These are phyloP conservation scores for Limnephilus rhombicus DNA, from an alignment of 2,888 invertebrate species.

Conservation along the genomic window DNA sequence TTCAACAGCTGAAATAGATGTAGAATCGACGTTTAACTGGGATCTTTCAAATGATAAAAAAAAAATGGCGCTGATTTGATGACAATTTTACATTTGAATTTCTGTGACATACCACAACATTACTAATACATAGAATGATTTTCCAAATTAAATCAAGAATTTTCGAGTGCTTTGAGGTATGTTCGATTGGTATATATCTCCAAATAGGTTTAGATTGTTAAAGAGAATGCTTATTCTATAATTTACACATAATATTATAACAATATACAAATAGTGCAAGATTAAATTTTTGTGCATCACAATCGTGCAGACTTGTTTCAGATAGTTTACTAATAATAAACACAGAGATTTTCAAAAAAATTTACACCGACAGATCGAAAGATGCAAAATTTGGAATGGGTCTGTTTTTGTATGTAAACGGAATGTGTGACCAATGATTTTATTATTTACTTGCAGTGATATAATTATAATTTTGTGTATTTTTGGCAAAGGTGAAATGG, in stretches of 20 bases:
- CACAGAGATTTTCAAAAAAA: conserved; percentile 28
- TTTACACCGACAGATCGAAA: conserved; percentile 34
- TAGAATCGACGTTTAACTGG: too few relatives aligned
- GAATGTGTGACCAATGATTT: not conserved
- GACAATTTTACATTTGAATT: too few relatives aligned
- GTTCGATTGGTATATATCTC: not conserved
- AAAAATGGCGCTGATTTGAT: too few relatives aligned
- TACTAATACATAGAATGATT: not conserved
- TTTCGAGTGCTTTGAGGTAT: not conserved
- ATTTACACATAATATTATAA: conserved; percentile 30
- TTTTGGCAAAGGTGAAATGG: too few relatives aligned
- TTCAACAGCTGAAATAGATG: too few relatives aligned
- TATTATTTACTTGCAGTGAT: not conserved
- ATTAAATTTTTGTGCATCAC: conserved; percentile 35
- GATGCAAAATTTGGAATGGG: conserved; percentile 21
- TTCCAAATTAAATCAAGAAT: not conserved
- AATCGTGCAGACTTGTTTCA: conserved; percentile 44
- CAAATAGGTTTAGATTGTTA: not conserved
- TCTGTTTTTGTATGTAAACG: not conserved
- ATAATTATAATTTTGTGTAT: too few relatives aligned
- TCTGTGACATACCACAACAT: too few relatives aligned
- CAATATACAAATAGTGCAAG: conserved; percentile 30
- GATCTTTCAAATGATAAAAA: too few relatives aligned
- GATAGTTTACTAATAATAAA: conserved; percentile 32
- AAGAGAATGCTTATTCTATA: conserved; percentile 26